Base-by-base conservation (phyloP, 2,797 vertebrate species). In the Falco biarmicus region DNA sequence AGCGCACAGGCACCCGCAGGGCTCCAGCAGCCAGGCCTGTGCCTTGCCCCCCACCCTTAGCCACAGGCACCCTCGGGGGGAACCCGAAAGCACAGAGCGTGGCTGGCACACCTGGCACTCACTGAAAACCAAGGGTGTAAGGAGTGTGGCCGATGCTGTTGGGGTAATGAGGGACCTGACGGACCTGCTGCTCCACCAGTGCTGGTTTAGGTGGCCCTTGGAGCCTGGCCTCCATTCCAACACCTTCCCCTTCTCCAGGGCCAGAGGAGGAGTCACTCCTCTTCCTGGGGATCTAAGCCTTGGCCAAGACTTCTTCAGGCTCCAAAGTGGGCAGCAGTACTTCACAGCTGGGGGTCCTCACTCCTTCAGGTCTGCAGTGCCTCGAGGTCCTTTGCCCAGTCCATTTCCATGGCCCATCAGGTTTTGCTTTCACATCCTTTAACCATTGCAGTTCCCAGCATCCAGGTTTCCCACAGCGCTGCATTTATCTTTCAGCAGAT, bases 1-100 rank as follows among this genome's bases (percentile, higher is more conserved):
- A 90, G n/a, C 13, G 34, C 0, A 0, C 25, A n/a, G 68, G 64
- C 31, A 51, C 12, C 34, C 2, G 1, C 2, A 0, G 54, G 22
- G 15, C 37, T 71, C 53, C 59, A 34, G 45, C 48, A 92, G 76
- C 2, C 1, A 48, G 61, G 51, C 9, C 41, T 54, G 37, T 25
- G 15, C 43, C 29, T 43, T 34, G 16, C 9, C 34, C 26, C 12
- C 17, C 31, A 15, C 20, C 12, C 29, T 29, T 10, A 59, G 31
- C 9, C 14, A 2, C 54, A 29, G 43, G 19, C 15, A 83, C 32
- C 37, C 39, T 29, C 12, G 2, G 7, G 12, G 26, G 15, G 88
- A 85, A 51, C 22, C 53, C 51, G 32, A 50, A 82, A 75, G 29
- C 37, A 24, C 20, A 63, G 47, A n/a, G 24, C 32, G 41, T 17